phyloP scores from a whole-genome alignment of 2,888 invertebrate species.

The Tetragonisca angustula region DNA sequence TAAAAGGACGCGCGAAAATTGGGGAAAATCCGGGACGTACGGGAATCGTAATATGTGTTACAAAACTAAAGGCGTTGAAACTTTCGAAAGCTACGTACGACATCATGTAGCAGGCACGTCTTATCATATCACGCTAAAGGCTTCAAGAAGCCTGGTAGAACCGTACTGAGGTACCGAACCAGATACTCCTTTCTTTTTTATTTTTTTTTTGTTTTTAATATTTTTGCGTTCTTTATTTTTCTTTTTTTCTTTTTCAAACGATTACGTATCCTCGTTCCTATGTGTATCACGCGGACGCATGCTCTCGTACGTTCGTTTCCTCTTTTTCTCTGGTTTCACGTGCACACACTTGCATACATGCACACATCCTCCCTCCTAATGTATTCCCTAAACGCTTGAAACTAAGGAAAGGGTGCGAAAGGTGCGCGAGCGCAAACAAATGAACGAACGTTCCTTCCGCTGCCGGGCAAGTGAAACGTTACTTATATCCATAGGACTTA shows the following conservation, averaged over 20 bases:
- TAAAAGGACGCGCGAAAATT: conserved; percentile 63
- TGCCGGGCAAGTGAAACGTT: conserved; percentile 14
- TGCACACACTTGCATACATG: conserved; percentile 23
- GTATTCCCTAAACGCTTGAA: conserved; percentile 47
- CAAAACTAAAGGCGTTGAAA: conserved; percentile 80
- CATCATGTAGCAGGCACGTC: conserved; percentile 83
- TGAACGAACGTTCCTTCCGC: conserved; percentile 24
- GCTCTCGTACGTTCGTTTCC: conserved; percentile 33
- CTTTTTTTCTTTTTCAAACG: conserved; percentile 52
- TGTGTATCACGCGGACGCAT: conserved; percentile 31
- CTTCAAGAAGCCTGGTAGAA: conserved; percentile 75
- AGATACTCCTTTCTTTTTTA: conserved; percentile 54
- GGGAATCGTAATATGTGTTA: conserved; percentile 69
- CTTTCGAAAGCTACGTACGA: conserved; percentile 74
- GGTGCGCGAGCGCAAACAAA: conserved; percentile 61
- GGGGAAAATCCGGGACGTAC: conserved; percentile 61
- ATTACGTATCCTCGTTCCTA: conserved; percentile 55
- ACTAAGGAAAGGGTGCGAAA: conserved; percentile 62
- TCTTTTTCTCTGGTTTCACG: conserved; percentile 23
- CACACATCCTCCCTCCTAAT: conserved; percentile 40
- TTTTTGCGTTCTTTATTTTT: conserved; percentile 26
- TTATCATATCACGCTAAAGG: conserved; percentile 83
- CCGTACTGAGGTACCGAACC: conserved; percentile 67
- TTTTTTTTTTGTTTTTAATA: conserved; percentile 46
- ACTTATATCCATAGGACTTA: background rate